phyloP scores from a whole-genome alignment of 2,888 invertebrate genomes.

The Apotomis betuletana region DNA sequence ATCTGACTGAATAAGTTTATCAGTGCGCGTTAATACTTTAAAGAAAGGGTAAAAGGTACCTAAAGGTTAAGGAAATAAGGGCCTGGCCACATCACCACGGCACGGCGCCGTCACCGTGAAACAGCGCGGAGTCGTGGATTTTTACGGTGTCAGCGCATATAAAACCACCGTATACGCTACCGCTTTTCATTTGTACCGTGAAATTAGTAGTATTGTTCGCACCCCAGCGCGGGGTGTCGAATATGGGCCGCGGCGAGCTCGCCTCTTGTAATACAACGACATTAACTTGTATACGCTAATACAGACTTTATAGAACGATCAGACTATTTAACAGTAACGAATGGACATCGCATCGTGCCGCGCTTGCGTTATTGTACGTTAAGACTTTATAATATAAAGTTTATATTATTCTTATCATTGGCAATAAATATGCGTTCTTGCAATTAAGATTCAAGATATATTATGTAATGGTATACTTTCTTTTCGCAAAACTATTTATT shows the following conservation, averaged over 20 bases:
- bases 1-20: no score
- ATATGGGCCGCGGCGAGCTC: slow-evolving; percentile 73
- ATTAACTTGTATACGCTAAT: slow-evolving; percentile 30
- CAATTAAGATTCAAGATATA: no score
- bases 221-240: slow-evolving; percentile 54
- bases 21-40: no score
- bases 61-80: not conserved
- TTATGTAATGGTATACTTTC: no score
- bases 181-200: slow-evolving; percentile 42
- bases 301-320: slow-evolving; percentile 9
- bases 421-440: no score
- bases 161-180: slow-evolving; percentile 43
- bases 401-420: no score
- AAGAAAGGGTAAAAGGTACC: no score
- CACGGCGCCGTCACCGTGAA: no score
- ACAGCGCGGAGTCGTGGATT: no score
- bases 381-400: not conserved
- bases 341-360: not conserved
- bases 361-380: not conserved
- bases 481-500: no score
- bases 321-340: not conserved
- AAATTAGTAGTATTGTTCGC: slow-evolving; percentile 67
- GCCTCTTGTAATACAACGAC: slow-evolving; percentile 44
- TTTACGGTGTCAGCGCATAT: no score
- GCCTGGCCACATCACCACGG: no score